A percentile compares a stretch with the other conserved stretches of the same genome.
Evolutionary conservation across 2,888 invertebrate species (phyloP).

Genomic region (Ceratothoa steindachneri): DNA sequence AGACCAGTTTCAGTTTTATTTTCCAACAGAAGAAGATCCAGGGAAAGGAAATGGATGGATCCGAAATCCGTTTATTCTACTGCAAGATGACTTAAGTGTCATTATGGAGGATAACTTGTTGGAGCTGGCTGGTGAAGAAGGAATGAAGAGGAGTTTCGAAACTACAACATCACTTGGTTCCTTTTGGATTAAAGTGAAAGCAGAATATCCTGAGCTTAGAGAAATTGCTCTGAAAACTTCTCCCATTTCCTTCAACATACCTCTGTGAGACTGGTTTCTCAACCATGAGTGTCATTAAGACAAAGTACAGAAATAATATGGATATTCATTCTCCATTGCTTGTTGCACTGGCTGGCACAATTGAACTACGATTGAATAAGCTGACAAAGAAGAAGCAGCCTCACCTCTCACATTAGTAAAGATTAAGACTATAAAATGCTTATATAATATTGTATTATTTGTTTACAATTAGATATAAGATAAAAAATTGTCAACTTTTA

Average conservation of each 20-base stretch:
- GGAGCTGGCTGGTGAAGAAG: constrained; percentile 25
- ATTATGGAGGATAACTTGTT: constrained; percentile 22
- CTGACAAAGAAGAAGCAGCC: too few species aligned
- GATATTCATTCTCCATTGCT: constrained; percentile 18
- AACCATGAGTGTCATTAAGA: constrained; percentile 20
- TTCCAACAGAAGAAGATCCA: constrained; percentile 26
- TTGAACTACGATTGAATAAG: not conserved
- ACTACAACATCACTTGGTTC: constrained; percentile 13
- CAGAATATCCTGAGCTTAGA: constrained; percentile 18
- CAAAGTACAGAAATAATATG: constrained; percentile 13
- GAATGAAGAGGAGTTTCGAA: constrained; percentile 6
- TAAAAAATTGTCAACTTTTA: too few species aligned
- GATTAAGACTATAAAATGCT: too few species aligned
- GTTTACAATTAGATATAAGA: too few species aligned
- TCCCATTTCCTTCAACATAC: constrained; percentile 15
- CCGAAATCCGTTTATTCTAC: constrained; percentile 9
- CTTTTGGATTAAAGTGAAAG: constrained; percentile 23
- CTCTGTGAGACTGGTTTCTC: constrained; percentile 22
- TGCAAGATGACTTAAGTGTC: constrained; percentile 4
- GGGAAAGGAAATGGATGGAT: constrained; percentile 21
- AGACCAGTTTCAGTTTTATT: constrained; percentile 23
- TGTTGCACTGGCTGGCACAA: not conserved
- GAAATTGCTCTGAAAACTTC: constrained; percentile 21
- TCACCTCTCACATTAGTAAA: too few species aligned
- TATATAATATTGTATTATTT: too few species aligned